Percentiles rank a stretch among this genome's conserved stretches.
Evolutionary conservation across 2,888 invertebrate genomes (phyloP).

Genomic region (Spisula subtruncata): DNA sequence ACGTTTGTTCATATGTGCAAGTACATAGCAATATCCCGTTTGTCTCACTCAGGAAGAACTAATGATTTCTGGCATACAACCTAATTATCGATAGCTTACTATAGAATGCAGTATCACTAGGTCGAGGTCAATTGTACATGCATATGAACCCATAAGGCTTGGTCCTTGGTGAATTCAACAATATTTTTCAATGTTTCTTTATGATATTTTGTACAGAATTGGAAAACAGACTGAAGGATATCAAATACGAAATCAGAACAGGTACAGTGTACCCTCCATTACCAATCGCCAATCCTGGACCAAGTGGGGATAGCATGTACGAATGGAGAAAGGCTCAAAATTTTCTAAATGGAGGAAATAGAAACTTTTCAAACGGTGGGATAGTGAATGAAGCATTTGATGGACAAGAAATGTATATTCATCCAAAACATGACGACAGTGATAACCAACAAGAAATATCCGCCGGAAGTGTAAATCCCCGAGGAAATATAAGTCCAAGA

Average conservation of each 20-base stretch:
- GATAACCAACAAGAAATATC: constrained; percentile 53
- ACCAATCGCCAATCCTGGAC: constrained; percentile 54
- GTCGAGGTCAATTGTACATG: too few species aligned
- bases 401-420: constrained; percentile 60
- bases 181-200: neutral
- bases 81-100: too few species aligned
- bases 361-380: constrained; percentile 49
- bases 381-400: constrained; percentile 62
- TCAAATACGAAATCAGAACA: constrained; percentile 54
- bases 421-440: constrained; percentile 49
- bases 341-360: constrained; percentile 43
- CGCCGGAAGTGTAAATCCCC: neutral
- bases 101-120: too few species aligned
- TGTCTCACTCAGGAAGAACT: too few species aligned
- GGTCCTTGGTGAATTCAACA: too few species aligned
- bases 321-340: constrained; percentile 63
- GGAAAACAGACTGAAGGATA: constrained; percentile 62
- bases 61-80: too few species aligned
- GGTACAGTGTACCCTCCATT: constrained; percentile 31
- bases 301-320: constrained; percentile 62
- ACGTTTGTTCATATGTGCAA: too few species aligned
- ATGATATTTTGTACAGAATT: constrained; percentile 62
- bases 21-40: too few species aligned
- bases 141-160: too few species aligned
- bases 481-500: neutral